phyloP scores from a whole-genome alignment of 1,140 invertebrate genomes.

The Colletes latitarsis region DNA sequence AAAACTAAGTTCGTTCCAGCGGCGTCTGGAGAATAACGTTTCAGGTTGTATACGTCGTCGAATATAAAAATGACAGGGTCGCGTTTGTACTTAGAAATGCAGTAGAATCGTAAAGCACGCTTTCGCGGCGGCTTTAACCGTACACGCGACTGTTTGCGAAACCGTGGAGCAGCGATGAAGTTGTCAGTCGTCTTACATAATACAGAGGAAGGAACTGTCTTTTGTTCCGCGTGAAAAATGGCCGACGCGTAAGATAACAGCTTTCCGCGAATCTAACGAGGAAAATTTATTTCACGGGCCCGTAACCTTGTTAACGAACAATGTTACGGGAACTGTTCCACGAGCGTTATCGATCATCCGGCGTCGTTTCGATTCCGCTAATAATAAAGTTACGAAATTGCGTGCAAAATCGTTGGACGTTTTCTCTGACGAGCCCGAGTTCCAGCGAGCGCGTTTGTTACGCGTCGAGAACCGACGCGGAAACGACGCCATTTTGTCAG shows the following conservation, averaged over 20 bases:
- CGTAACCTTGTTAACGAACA: constrained; percentile 20
- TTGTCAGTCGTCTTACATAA: constrained; percentile 32
- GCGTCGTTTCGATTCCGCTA: not conserved
- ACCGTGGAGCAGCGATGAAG: not conserved
- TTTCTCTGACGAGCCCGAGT: not conserved
- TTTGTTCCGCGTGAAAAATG: constrained; percentile 20
- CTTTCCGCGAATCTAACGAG: constrained; percentile 2
- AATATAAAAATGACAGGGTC: not conserved
- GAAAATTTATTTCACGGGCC: constrained; percentile 26
- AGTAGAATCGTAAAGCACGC: constrained; percentile 10
- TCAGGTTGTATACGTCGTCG: not conserved
- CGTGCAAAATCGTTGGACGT: not conserved
- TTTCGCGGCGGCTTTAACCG: not conserved
- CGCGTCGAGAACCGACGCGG: not conserved
- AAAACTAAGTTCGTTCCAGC: too few species aligned
- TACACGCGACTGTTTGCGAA: not conserved
- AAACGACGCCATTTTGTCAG: not conserved
- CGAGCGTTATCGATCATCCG: constrained; percentile 10
- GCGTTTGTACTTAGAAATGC: not conserved
- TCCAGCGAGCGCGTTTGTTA: not conserved
- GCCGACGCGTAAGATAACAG: not conserved
- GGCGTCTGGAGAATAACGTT: not conserved
- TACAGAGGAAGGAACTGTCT: constrained; percentile 1
- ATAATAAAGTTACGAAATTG: not conserved
- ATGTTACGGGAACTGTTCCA: constrained; percentile 1